Base-by-base conservation (phyloP, 2,888 invertebrate species). In the Parnassius orleans region DNA sequence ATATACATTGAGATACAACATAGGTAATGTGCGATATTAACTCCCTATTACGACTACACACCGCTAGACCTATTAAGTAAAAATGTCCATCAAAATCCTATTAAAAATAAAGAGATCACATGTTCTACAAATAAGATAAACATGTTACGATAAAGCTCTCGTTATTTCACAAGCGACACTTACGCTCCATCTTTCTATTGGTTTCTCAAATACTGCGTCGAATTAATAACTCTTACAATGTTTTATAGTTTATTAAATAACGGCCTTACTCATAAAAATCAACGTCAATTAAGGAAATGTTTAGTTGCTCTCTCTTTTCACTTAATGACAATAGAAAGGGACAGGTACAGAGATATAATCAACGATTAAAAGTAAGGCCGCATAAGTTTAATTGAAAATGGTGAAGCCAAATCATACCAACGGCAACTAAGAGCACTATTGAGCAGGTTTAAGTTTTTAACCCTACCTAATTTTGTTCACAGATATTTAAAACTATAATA, bases 21-120 rank as follows among this genome's bases (percentile, higher is more conserved):
- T 83, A 81, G 73, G 73, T 78, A 75, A 83, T 83, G 85, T 85
- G 85, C 82, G 81, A 63, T 69, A 73, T 75, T 79, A 42, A 61
- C 59, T 70, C 72, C 72, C 80, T 85, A 86, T 78, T 77, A 76
- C 79, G 81, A 81, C 68, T 86, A 85, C 80, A 82, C 79, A 83
- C 79, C 72, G 83, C 83, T 88, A 89, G 80, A 81, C 78, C 86
- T 90, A 90, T 87, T 89, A 90, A 90, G 90, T 90, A 90, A 90
- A 87, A 89, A 89, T 85, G 88, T 87, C 88, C 89, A 87, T 88
- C 87, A 88, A 89, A 89, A 87, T 85, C 85, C 80, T 84, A 88
- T 86, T 90, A 89, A 84, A 88, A 89, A 86, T 84, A 89, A 88
- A 87, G 90, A 91, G 90, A 91, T 91, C 90, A 90, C 83, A 83